Evolutionary conservation across 2,113 vertebrate species (phyloP).

Genomic region (Cochlearius cochlearius): DNA sequence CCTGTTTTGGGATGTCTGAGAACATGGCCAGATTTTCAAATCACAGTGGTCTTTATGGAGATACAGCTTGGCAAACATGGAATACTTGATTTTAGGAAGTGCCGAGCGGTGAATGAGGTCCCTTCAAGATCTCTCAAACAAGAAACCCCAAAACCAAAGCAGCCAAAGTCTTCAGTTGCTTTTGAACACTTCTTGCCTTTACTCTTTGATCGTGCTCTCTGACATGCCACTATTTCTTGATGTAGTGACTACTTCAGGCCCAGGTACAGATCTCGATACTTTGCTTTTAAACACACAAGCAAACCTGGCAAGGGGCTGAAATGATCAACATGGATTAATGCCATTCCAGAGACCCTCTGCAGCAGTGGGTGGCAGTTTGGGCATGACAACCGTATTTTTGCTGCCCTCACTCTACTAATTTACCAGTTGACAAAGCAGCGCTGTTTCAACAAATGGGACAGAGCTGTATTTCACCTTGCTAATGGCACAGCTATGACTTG

Average conservation of each 20-base stretch:
- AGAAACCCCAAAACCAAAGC: not conserved
- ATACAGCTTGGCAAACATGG: accelerated
- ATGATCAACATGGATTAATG: accelerated
- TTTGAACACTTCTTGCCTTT: not conserved
- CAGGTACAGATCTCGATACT: not conserved
- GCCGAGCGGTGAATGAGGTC: not conserved
- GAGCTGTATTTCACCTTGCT: not conserved
- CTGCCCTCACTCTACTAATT: not conserved
- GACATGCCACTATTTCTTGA: not conserved
- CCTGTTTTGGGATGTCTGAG: not conserved
- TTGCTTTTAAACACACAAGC: not conserved
- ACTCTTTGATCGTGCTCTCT: not conserved
- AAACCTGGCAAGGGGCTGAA: not conserved
- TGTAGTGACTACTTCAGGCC: not conserved
- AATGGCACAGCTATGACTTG: not conserved
- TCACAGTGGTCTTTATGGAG: not conserved
- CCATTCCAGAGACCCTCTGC: not conserved
- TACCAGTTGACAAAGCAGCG: not conserved
- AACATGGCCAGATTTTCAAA: not conserved
- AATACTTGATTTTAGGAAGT: not conserved
- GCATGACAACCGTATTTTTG: not conserved
- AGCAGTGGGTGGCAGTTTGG: not conserved
- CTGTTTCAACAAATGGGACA: not conserved
- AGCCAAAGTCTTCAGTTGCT: not conserved
- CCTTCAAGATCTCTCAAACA: not conserved